These are phyloP conservation scores for Achatina immaculata DNA, from an alignment of 1,140 invertebrate genomes.

Conservation along the genomic window DNA sequence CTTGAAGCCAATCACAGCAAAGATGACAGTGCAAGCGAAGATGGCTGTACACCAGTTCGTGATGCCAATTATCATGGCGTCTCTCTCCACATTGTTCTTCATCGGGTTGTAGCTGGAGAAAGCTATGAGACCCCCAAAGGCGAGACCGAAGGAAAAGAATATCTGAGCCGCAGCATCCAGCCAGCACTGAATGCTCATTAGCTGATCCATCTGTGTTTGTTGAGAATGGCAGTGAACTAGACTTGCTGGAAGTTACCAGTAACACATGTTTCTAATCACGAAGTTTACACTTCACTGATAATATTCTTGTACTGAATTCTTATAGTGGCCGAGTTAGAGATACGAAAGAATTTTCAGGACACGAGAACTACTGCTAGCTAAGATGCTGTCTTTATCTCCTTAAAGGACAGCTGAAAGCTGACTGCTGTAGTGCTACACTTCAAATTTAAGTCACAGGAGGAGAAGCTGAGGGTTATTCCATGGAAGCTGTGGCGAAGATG, in stretches of 20 bases:
- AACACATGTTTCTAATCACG: too few species aligned
- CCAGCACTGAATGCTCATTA: slow-evolving; percentile 75
- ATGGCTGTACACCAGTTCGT: slow-evolving; percentile 97
- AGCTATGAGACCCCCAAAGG: slow-evolving; percentile 91
- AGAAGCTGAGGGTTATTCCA: too few species aligned
- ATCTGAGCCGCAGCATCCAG: slow-evolving; percentile 89
- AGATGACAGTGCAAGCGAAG: slow-evolving; percentile 96
- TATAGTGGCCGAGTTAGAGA: too few species aligned
- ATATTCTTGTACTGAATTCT: too few species aligned
- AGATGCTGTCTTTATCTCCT: too few species aligned
- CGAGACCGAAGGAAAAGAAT: slow-evolving; percentile 89
- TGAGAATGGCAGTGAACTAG: neutral
- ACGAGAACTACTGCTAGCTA: too few species aligned
- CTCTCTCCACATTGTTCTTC: slow-evolving; percentile 74
- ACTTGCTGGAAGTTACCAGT: neutral
- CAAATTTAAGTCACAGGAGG: too few species aligned
- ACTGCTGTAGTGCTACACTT: too few species aligned
- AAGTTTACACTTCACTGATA: too few species aligned
- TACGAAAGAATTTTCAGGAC: too few species aligned
- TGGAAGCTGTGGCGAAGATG: too few species aligned
- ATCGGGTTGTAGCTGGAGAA: slow-evolving; percentile 90
- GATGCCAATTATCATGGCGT: slow-evolving; percentile 91
- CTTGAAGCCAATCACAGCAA: slow-evolving; percentile 94
- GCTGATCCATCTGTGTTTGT: slow-evolving; percentile 58
- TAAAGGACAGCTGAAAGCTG: too few species aligned